A percentile compares a stretch with the other conserved stretches of the same genome.
phyloP scores from a whole-genome alignment of 2,113 vertebrate species.

The Herpailurus yagouaroundi region DNA sequence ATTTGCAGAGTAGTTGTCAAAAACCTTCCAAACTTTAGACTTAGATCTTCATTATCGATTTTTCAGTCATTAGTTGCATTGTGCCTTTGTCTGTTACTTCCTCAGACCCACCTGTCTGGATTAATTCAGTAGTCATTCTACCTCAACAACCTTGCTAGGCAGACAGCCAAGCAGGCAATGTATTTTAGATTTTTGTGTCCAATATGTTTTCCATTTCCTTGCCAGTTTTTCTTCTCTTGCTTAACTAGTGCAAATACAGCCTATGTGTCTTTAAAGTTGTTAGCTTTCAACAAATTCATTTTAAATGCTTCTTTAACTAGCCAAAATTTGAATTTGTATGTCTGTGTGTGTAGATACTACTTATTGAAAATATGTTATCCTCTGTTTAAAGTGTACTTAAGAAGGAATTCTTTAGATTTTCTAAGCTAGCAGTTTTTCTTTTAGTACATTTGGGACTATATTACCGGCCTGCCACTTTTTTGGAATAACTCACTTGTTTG shows the following conservation, averaged over 20 bases:
- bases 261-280: neutral
- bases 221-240: constrained; percentile 59
- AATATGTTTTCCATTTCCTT: constrained; percentile 62
- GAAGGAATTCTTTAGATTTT: constrained; percentile 47
- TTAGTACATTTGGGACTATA: neutral
- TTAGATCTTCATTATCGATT: neutral
- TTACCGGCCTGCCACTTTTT: neutral
- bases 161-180: neutral
- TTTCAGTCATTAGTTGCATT: neutral
- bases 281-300: constrained; percentile 37
- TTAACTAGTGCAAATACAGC: neutral
- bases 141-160: neutral
- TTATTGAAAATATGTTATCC: constrained; percentile 31
- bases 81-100: neutral
- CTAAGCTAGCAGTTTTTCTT: neutral
- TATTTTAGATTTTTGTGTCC: constrained; percentile 51
- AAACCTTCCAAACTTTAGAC: constrained; percentile 6
- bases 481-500: constrained; percentile 31
- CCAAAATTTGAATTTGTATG: neutral
- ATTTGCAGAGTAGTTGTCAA: constrained; percentile 5
- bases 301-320: constrained; percentile 51
- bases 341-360: neutral
- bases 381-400: neutral
- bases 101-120: constrained; percentile 2
- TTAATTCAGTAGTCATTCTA: constrained; percentile 32